Evolutionary conservation across 2,888 invertebrate genomes (phyloP).

Genomic region (Lutraria lutraria): DNA sequence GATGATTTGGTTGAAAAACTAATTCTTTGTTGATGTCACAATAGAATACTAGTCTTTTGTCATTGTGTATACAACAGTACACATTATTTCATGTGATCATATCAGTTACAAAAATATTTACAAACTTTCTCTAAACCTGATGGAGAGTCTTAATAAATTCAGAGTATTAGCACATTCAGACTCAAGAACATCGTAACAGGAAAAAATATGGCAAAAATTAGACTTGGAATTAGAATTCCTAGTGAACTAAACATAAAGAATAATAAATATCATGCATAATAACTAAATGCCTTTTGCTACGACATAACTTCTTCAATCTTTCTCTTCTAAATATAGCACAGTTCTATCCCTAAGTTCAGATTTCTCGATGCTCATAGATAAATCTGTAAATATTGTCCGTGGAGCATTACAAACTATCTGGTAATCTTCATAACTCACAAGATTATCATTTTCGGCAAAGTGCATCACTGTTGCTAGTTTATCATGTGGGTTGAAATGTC

Average conservation of each 20-base stretch:
- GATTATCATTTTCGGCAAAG: constrained; percentile 75
- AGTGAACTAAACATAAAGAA: neutral
- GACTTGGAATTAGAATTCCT: neutral
- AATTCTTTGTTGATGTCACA: too few relatives aligned
- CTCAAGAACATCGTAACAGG: neutral
- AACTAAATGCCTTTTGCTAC: neutral
- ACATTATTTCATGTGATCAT: too few relatives aligned
- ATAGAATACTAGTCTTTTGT: too few relatives aligned
- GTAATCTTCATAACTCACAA: constrained; percentile 68
- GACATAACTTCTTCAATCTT: constrained; percentile 46
- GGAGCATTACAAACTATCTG: constrained; percentile 76
- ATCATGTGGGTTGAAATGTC: constrained; percentile 73
- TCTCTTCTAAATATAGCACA: constrained; percentile 74
- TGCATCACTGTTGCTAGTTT: constrained; percentile 68
- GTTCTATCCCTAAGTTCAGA: constrained; percentile 74
- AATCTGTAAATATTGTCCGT: constrained; percentile 69
- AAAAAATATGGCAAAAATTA: constrained; percentile 9
- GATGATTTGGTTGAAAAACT: too few relatives aligned
- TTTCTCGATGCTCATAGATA: constrained; percentile 65
- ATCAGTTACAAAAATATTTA: too few relatives aligned
- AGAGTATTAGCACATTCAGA: neutral
- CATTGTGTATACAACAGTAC: too few relatives aligned
- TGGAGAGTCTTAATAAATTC: too few relatives aligned
- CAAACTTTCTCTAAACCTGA: too few relatives aligned
- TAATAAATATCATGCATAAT: neutral